phyloP scores from a whole-genome alignment of 2,888 invertebrate species.

The Calameuta filiformis region DNA sequence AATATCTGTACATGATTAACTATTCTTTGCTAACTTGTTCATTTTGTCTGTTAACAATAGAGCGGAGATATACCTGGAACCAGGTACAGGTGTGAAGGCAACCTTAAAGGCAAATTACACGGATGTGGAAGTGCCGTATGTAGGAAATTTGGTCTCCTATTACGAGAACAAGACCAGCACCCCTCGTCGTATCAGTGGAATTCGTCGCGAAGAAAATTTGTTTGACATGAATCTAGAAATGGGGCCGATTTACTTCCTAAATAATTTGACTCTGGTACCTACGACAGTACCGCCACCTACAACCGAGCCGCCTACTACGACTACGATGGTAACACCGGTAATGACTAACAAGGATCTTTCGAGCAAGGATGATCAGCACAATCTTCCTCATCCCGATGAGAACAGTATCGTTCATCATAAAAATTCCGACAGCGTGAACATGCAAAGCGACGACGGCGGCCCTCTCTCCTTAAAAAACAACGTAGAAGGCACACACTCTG shows the following conservation, averaged over 20 bases:
- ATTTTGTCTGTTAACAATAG: constrained; percentile 51
- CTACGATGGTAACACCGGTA: constrained; percentile 69
- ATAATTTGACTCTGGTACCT: constrained; percentile 81
- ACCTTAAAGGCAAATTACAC: constrained; percentile 80
- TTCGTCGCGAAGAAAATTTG: constrained; percentile 74
- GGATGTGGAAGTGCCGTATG: constrained; percentile 80
- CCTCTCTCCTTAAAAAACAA: constrained; percentile 55
- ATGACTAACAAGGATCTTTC: constrained; percentile 72
- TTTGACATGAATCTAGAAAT: constrained; percentile 78
- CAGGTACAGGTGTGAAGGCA: constrained; percentile 86
- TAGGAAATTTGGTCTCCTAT: constrained; percentile 76
- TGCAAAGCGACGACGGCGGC: constrained; percentile 60
- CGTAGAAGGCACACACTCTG: constrained; percentile 26
- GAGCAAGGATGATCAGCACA: constrained; percentile 25
- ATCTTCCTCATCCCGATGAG: constrained; percentile 53
- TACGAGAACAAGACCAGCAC: constrained; percentile 74
- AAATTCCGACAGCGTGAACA: constrained; percentile 60
- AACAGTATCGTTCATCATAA: constrained; percentile 61
- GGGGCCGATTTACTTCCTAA: constrained; percentile 81
- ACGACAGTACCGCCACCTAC: constrained; percentile 77
- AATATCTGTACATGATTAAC: not conserved
- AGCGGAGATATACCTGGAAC: constrained; percentile 75
- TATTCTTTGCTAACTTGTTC: not conserved
- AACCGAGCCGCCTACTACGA: constrained; percentile 59
- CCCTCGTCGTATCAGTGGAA: constrained; percentile 73